Evolutionary conservation across 2,888 invertebrate species (phyloP).

Genomic region (Pinctada fucata): DNA sequence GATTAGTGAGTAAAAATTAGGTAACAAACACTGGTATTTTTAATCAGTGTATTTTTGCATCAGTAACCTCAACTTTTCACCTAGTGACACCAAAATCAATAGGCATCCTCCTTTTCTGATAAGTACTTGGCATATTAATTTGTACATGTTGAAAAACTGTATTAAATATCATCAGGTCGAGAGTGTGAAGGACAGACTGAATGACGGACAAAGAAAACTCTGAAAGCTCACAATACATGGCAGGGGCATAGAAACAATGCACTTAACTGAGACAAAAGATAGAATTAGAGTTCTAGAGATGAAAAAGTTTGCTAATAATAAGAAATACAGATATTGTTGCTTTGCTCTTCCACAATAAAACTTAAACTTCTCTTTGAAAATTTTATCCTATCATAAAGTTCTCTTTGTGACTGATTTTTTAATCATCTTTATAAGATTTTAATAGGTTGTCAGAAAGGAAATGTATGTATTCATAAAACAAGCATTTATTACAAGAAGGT

Average conservation of each 20-base stretch:
- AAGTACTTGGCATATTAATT: neutral
- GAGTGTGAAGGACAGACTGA: neutral
- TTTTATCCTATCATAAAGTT: too few relatives aligned
- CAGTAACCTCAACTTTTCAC: neutral
- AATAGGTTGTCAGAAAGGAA: too few relatives aligned
- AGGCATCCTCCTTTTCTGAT: neutral
- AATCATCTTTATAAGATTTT: too few relatives aligned
- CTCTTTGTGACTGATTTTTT: too few relatives aligned
- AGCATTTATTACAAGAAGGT: too few relatives aligned
- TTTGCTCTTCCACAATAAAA: too few relatives aligned
- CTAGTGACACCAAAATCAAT: neutral
- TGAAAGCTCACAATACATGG: neutral
- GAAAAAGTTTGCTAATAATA: too few relatives aligned
- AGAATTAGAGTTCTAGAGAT: too few relatives aligned
- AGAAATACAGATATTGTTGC: too few relatives aligned
- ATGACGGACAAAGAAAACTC: neutral
- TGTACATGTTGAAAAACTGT: neutral
- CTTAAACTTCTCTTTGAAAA: too few relatives aligned
- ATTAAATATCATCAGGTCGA: neutral
- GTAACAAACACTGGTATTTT: neutral
- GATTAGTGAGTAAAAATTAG: constrained; percentile 3
- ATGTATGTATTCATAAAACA: too few relatives aligned
- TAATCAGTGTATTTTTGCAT: neutral
- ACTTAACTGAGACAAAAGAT: neutral
- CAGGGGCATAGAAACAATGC: neutral